Percentiles rank a stretch among this genome's conserved stretches.
These are phyloP conservation scores for Diglossa cyanea DNA, from an alignment of 2,797 vertebrate species.

Conservation along the genomic window DNA sequence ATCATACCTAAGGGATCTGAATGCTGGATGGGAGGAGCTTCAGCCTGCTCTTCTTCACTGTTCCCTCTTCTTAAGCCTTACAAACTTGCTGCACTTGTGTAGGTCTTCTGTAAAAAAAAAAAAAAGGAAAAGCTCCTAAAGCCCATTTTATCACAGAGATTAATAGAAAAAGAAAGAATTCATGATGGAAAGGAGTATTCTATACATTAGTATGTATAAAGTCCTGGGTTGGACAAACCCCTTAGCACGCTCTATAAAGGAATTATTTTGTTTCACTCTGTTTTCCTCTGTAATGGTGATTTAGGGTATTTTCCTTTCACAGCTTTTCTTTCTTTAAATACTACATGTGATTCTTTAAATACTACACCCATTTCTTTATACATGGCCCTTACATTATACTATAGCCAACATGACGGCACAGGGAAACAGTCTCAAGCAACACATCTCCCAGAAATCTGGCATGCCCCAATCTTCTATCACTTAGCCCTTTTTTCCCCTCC, in stretches of 20 bases:
- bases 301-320: neutral
- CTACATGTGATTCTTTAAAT: accelerated
- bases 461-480: neutral
- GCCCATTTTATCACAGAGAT: neutral
- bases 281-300: neutral
- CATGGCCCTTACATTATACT: neutral
- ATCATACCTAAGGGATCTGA: neutral
- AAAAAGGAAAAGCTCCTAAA: neutral
- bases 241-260: neutral
- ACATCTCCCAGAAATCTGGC: neutral
- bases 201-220: neutral
- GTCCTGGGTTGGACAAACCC: neutral
- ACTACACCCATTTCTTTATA: neutral
- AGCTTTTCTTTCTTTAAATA: neutral
- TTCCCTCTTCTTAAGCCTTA: neutral
- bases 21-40: neutral
- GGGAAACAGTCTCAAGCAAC: neutral
- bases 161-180: neutral
- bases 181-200: neutral
- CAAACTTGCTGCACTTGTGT: neutral
- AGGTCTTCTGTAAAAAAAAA: neutral
- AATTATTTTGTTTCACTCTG: neutral
- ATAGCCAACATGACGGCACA: neutral
- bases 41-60: neutral
- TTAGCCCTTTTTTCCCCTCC: neutral